Percentiles rank a stretch among this genome's conserved stretches.
Conservation (phyloP, 2,797 vertebrate genomes). For the Channa striata region DNA sequence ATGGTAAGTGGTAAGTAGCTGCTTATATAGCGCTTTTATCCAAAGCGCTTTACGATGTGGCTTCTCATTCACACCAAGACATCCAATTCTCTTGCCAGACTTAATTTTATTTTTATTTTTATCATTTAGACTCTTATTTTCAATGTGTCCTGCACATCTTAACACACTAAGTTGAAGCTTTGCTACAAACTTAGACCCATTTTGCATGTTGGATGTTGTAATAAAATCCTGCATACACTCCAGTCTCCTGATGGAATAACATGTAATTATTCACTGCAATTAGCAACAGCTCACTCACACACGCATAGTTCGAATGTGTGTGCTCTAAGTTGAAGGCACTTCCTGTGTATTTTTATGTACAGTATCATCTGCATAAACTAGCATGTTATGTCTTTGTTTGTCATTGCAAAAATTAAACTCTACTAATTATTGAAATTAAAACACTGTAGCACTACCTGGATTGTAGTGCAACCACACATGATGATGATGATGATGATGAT, state of each 20-base stretch:
- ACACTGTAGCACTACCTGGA: slow-evolving; percentile 16
- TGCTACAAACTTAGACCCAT: neutral
- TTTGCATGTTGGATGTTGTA: slow-evolving; percentile 8
- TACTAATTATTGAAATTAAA: slow-evolving; percentile 7
- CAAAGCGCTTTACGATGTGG: too few relatives aligned
- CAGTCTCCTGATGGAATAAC: slow-evolving; percentile 20
- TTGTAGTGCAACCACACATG: neutral
- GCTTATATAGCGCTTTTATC: too few relatives aligned
- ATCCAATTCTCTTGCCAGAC: neutral
- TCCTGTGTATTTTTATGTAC: slow-evolving; percentile 37
- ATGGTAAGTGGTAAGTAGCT: too few relatives aligned
- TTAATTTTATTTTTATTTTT: neutral
- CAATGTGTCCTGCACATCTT: too few relatives aligned
- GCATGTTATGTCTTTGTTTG: neutral
- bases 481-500: slow-evolving; percentile 12
- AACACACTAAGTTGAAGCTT: slow-evolving; percentile 3
- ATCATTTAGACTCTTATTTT: slow-evolving; percentile 5
- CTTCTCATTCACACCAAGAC: too few relatives aligned
- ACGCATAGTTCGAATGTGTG: slow-evolving; percentile 8
- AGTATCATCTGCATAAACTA: slow-evolving; percentile 37
- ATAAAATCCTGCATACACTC: neutral
- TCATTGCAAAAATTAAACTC: neutral
- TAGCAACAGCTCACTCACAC: slow-evolving; percentile 30
- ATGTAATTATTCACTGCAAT: slow-evolving; percentile 24
- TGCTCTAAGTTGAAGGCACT: slow-evolving; percentile 18